These are phyloP conservation scores for Temnothorax rugatulus DNA, from an alignment of 2,888 invertebrate species.

Conservation along the genomic window DNA sequence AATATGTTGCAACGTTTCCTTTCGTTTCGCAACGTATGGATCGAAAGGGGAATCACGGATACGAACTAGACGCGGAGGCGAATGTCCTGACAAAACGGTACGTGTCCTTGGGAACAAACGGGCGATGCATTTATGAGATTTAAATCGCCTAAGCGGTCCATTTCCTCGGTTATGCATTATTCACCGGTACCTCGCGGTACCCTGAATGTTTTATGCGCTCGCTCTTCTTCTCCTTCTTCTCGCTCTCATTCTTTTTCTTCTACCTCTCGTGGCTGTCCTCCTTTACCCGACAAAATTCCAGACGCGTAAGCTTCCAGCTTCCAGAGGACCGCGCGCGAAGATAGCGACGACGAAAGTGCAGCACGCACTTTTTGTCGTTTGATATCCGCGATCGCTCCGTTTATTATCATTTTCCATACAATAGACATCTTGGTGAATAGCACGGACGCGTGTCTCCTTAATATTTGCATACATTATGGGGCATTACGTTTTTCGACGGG, in stretches of 20 bases:
- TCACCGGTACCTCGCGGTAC: constrained; percentile 79
- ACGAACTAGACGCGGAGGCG: constrained; percentile 47
- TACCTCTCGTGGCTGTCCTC: constrained; percentile 32
- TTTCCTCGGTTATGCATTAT: constrained; percentile 84
- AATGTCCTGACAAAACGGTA: constrained; percentile 77
- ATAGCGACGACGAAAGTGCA: constrained; percentile 56
- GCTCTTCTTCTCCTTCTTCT: constrained; percentile 61
- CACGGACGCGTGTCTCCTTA: constrained; percentile 57
- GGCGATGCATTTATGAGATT: constrained; percentile 85
- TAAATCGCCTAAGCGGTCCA: constrained; percentile 85
- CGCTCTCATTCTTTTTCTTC: constrained; percentile 56
- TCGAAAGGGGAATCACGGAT: constrained; percentile 55
- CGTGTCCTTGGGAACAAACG: constrained; percentile 77
- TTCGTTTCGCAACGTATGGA: constrained; percentile 48
- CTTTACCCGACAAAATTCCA: constrained; percentile 50
- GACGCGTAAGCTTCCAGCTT: constrained; percentile 63
- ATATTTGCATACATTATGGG: constrained; percentile 63
- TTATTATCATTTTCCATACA: constrained; percentile 72
- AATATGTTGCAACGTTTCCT: constrained; percentile 10
- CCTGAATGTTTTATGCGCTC: constrained; percentile 82
- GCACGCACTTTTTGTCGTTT: constrained; percentile 53
- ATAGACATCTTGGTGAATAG: constrained; percentile 66
- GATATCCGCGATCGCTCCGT: constrained; percentile 32
- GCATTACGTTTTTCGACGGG: constrained; percentile 30
- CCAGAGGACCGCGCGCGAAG: constrained; percentile 47